A percentile compares a stretch with the other conserved stretches of the same genome.
phyloP scores from a whole-genome alignment of 2,113 vertebrate species.

The Zosterops borbonicus region DNA sequence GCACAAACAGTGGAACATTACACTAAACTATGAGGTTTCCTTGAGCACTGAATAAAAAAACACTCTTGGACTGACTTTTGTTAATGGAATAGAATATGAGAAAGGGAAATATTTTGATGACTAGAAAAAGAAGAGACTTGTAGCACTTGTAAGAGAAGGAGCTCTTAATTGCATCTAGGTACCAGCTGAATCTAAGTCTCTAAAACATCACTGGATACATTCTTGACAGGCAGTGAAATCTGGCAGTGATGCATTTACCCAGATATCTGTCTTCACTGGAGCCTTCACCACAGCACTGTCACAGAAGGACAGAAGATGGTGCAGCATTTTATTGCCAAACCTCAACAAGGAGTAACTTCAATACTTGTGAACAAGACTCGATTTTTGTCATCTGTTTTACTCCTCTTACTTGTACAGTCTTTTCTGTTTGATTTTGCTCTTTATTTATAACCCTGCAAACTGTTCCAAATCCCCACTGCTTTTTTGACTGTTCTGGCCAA shows the following conservation, averaged over 20 bases:
- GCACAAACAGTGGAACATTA: background rate
- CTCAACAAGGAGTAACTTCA: background rate
- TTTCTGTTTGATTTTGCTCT: background rate
- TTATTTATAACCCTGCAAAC: background rate
- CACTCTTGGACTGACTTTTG: background rate
- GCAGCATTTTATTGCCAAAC: background rate
- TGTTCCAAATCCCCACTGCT: fast-evolving
- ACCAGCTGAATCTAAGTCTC: background rate
- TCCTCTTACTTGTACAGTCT: background rate
- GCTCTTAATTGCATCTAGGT: background rate
- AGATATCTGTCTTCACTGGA: background rate
- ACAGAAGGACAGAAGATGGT: background rate
- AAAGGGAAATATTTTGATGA: background rate
- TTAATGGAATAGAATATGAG: background rate
- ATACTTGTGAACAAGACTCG: background rate
- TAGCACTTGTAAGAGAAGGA: background rate
- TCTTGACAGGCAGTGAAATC: background rate
- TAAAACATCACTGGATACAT: background rate
- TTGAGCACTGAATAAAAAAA: background rate
- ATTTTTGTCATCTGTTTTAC: background rate
- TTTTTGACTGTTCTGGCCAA: background rate
- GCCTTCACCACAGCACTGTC: background rate
- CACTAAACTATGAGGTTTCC: background rate
- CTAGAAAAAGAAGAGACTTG: background rate
- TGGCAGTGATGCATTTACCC: background rate